Base-by-base conservation (phyloP, 2,113 vertebrate species). In the Acanthochromis polyacanthus region DNA sequence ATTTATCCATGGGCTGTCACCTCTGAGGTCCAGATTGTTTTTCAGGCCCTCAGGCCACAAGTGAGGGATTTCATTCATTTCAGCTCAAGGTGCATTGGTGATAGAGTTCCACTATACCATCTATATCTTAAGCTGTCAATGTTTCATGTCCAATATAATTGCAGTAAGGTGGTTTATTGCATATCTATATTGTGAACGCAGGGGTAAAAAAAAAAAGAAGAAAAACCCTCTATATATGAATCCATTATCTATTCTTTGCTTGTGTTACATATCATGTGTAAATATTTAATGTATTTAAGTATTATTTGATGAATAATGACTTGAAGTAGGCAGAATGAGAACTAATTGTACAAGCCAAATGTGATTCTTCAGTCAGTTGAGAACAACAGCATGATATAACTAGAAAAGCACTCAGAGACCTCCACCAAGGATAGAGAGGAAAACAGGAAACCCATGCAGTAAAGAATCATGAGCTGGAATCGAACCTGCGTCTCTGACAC, bases 11-110 rank as follows among this genome's bases (percentile, higher is more conserved):
- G 86, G 72, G 80, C 82, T 87, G 85, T 92, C 92, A 90, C 87
- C 88, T 92, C 82, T 84, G 79, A 92, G 91, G 90, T 89, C 80
- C 77, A 89, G 89, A 92, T 91, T 92, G 89, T 92, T 91, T 92
- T 88, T 90, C 57, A 80, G 84, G 50, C 65, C 91, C 87, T 83
- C 52, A 62, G 88, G 92, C 84, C 83, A 80, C 59, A 81, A 72
- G 75, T 69, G 52, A 80, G 65, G 69, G 59, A 87, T 91, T 91
- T 91, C 88, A 89, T 92, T 93, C 70, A 85, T 91, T 92, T 86
- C 60, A 81, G 77, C 84, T 89, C 68, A 82, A 89, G 87, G 85
- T 87, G 87, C 82, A 64, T 60, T 58, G 38, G 68, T 88, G 81
- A 91, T 91, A 83, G 90, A 89, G 73, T 72, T 78, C 25, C 76